Conservation (phyloP, 2,888 invertebrate species). For the Lasioglossum malachurum region DNA sequence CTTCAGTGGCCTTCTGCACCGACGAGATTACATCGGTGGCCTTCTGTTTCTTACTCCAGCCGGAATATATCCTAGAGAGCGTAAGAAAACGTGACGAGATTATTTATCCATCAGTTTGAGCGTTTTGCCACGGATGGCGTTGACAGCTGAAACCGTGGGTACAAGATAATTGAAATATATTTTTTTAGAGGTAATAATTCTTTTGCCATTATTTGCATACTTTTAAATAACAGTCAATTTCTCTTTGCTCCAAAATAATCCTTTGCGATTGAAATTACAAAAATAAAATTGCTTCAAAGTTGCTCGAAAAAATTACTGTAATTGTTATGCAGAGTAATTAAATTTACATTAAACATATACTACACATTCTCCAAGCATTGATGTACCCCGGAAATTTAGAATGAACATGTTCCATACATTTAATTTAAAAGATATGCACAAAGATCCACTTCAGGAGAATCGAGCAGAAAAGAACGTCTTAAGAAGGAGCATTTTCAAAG, state of each 20-base stretch:
- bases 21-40: no score
- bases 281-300: background rate
- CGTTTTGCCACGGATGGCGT: background rate
- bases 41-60: no score
- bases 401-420: background rate
- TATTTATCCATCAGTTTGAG: background rate
- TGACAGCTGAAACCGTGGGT: background rate
- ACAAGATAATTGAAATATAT: background rate
- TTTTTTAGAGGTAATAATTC: no score
- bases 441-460: background rate
- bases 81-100: no score
- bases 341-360: background rate
- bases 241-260: background rate
- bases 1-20: no score
- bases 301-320: background rate
- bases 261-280: background rate
- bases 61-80: no score
- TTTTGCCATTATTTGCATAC: background rate
- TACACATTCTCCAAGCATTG: background rate
- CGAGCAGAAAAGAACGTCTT: background rate
- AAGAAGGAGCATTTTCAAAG: background rate
- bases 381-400: no score
- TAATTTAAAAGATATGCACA: background rate
- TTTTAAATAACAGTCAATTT: background rate
- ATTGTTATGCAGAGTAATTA: background rate